These are phyloP conservation scores for Lepidocolaptes lacrymiger DNA, from an alignment of 2,797 vertebrate genomes.

Conservation along the genomic window DNA sequence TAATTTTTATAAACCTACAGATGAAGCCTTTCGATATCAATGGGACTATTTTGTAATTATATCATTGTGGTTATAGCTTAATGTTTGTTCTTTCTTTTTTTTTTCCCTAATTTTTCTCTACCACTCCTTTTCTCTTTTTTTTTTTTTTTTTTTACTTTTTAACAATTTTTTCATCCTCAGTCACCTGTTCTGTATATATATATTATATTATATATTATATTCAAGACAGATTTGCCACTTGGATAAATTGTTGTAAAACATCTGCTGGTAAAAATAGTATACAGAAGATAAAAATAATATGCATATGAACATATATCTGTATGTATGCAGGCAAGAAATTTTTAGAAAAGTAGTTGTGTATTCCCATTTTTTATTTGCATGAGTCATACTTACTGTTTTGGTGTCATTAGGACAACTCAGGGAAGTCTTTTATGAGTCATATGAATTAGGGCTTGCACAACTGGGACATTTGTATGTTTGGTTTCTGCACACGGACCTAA, in stretches of 20 bases:
- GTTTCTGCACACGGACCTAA: neutral
- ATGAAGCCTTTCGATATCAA: neutral
- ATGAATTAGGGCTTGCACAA: constrained; percentile 8
- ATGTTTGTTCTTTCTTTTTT: neutral
- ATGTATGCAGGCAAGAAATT: neutral
- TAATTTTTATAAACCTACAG: neutral
- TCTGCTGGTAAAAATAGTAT: neutral
- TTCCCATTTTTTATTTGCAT: neutral
- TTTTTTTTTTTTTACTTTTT: neutral
- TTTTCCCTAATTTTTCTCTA: neutral
- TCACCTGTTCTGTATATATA: neutral
- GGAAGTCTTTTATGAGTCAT: constrained; percentile 23
- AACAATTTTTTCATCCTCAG: neutral
- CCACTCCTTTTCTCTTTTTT: neutral
- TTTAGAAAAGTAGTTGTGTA: neutral
- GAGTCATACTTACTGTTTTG: constrained; percentile 20
- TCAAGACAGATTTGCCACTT: neutral
- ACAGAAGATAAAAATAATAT: neutral
- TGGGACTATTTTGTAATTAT: neutral
- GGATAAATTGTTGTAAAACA: neutral
- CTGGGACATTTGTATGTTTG: neutral
- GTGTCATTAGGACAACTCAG: constrained; percentile 54
- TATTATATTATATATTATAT: neutral
- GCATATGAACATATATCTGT: neutral
- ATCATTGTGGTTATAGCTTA: neutral